Evolutionary conservation across 2,797 vertebrate genomes (phyloP).

Genomic region (Alectoris magna): DNA sequence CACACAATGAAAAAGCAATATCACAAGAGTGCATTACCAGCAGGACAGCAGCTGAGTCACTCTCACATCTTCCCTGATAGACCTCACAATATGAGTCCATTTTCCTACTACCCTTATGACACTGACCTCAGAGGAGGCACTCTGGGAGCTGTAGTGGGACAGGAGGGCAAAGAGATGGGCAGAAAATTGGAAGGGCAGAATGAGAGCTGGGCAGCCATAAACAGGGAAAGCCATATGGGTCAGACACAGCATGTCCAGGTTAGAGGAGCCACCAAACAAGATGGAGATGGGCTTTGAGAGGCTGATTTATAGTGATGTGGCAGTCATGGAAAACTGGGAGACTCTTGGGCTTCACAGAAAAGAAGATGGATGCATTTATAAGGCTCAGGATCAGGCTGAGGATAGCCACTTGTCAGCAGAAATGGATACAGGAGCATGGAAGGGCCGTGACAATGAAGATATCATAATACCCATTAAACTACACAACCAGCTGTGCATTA

Average conservation of each 20-base stretch:
- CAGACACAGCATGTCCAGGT: not conserved
- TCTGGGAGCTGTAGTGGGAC: fast-evolving
- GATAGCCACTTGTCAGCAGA: not conserved
- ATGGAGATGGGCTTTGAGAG: not conserved
- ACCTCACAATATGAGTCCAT: not conserved
- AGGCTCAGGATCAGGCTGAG: not conserved
- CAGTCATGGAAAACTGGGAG: not conserved
- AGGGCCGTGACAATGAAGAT: not conserved
- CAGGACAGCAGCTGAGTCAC: not conserved
- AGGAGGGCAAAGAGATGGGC: not conserved
- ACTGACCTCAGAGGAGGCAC: not conserved
- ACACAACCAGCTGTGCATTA: not conserved
- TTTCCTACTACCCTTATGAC: not conserved
- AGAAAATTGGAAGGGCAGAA: not conserved
- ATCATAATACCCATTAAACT: not conserved
- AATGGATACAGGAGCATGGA: not conserved
- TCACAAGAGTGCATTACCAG: not conserved
- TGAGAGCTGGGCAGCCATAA: not conserved
- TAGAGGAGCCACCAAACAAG: not conserved
- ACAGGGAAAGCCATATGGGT: not conserved
- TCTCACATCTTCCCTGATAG: not conserved
- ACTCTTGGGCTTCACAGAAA: not conserved
- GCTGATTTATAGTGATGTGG: not conserved
- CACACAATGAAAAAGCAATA: not conserved
- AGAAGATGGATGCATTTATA: not conserved